Conservation (phyloP, 1,140 invertebrate species). For the Propsilocerus akamusi region DNA sequence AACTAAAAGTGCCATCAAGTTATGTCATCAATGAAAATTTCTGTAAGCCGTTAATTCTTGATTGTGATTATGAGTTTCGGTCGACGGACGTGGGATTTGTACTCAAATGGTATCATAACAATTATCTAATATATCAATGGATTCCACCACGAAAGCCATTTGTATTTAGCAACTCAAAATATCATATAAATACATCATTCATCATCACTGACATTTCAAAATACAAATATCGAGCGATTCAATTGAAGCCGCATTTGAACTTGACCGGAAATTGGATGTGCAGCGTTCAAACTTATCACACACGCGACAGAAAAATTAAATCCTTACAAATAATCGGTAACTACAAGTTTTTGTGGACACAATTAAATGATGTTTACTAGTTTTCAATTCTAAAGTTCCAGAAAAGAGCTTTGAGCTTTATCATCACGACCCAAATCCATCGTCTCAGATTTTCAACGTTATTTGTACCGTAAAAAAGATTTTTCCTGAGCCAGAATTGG, state of each 20-base stretch:
- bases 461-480: neutral
- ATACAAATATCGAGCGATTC: neutral
- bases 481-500: neutral
- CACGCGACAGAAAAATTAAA: neutral
- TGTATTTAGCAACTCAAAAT: neutral
- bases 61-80: slow-evolving; percentile 1
- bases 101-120: neutral
- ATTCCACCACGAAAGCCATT: neutral
- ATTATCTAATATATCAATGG: neutral
- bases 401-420: neutral
- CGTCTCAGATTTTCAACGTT: neutral
- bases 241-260: neutral
- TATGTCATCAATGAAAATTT: neutral
- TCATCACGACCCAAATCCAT: neutral
- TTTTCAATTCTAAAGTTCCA: neutral
- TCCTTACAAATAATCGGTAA: neutral
- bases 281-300: neutral
- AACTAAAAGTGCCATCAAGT: neutral
- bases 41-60: neutral
- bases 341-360: neutral
- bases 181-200: neutral
- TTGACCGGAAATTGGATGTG: neutral
- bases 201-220: neutral
- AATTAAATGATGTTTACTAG: neutral
- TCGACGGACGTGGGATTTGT: neutral